Conservation (phyloP, 2,888 invertebrate genomes). For the Rambutsinella grinnellia region DNA sequence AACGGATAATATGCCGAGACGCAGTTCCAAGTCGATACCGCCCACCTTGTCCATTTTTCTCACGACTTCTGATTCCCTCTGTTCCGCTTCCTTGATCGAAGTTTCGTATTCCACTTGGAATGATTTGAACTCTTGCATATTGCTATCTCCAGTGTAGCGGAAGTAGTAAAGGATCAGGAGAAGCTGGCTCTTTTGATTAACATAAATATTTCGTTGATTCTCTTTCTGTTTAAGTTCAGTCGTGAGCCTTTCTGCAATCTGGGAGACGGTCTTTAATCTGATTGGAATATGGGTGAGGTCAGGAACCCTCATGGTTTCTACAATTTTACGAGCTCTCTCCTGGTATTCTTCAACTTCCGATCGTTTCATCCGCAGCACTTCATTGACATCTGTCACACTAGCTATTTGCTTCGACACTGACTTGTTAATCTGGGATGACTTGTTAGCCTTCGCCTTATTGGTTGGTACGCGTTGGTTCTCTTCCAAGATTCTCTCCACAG, state of each 20-base stretch:
- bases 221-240: conserved; percentile 59
- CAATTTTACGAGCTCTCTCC: conserved; percentile 54
- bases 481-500: conserved; percentile 61
- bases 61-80: conserved; percentile 31
- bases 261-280: conserved; percentile 59
- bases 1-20: conserved; percentile 55
- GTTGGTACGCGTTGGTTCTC: conserved; percentile 55
- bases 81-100: conserved; percentile 34
- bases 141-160: conserved; percentile 58
- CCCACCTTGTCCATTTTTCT: conserved; percentile 53
- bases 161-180: conserved; percentile 60
- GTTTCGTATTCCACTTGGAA: conserved; percentile 31
- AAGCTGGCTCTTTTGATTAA: conserved; percentile 59
- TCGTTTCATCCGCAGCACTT: conserved; percentile 45
- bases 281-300: conserved; percentile 62
- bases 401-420: not conserved
- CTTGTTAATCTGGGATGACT: conserved; percentile 1
- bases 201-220: conserved; percentile 52
- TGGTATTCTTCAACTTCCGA: conserved; percentile 62
- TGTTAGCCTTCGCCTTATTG: conserved; percentile 19
- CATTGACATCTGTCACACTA: conserved; percentile 26
- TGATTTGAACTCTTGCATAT: conserved; percentile 47
- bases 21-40: conserved; percentile 48
- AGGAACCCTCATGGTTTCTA: conserved; percentile 64
- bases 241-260: conserved; percentile 51